Evolutionary conservation across 2,888 invertebrate genomes (phyloP), one percentile per base, ranked within the genome.

Genomic region (Andricus curvator): DNA sequence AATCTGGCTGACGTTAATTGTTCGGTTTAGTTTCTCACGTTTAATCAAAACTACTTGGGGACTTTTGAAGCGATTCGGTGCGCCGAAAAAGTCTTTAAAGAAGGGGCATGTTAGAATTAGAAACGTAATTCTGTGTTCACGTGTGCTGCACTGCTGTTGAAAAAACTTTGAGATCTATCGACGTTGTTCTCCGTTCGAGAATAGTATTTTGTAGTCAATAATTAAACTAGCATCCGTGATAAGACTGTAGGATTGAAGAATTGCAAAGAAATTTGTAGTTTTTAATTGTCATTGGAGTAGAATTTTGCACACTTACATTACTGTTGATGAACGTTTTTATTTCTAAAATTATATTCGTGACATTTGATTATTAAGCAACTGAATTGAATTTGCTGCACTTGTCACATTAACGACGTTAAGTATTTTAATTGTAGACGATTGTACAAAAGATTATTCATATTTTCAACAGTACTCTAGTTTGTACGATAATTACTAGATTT

Each of bases 351-450:
- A 48, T 25, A 48, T 68, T 68, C 6, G 41, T 48, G 44, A n/a
- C 48, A 68, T 25, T 25, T 68, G 68, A 68, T 44, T 44, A 68
- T 22, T 44, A 44, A 29, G 25, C 44, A 70, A 70, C 15, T 68
- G 68, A 68, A 68, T 25, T 68, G 25, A 44, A 68, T 44, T 68
- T 68, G 22, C 11, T 44, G 48, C 48, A 48, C 68, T 44, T 25
- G 25, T 48, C 25, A 44, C 41, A 68, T 51, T 70, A 70, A 70
- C 20, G 44, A 70, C 29, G 17, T 33, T 48, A 56, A 74, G 74
- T 74, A 74, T 74, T 74, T 56, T 74, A 74, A 74, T 33, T 74
- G 8, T 74, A 74, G 74, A 56, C n/a, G 74, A 74, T 74, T 74
- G 74, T 74, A 56, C 56, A 74, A 74, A 74, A 56, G n/a, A 74